Conservation (phyloP, 2,888 invertebrate species). For the Phortica magna region DNA sequence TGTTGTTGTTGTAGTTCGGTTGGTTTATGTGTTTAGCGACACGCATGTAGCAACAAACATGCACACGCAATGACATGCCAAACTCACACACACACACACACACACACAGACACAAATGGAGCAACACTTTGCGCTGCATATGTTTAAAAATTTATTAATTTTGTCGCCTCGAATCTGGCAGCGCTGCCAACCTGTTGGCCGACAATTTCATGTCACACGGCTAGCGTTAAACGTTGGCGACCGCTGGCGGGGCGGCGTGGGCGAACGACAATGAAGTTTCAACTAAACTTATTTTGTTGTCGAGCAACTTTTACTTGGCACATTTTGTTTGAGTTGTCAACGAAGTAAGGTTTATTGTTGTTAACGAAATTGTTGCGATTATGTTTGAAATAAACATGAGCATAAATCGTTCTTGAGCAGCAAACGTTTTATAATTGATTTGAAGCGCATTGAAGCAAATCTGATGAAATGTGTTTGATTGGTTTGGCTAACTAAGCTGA, state of each 20-base stretch:
- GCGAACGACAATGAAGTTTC: not conserved
- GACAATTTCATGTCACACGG: not conserved
- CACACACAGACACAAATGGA: not conserved
- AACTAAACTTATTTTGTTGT: constrained; percentile 8
- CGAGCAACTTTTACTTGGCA: not conserved
- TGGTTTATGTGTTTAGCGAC: not conserved
- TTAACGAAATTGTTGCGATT: not conserved
- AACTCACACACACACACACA: not conserved
- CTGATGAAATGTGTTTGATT: constrained; percentile 22
- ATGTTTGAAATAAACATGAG: not conserved
- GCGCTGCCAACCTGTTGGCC: not conserved
- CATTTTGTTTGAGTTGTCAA: not conserved
- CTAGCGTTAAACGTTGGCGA: not conserved
- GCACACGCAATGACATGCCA: not conserved
- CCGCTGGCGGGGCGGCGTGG: not conserved
- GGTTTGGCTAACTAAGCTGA: not conserved
- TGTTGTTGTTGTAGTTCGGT: constrained; percentile 6
- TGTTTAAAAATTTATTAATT: constrained; percentile 23
- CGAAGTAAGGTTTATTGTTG: not conserved
- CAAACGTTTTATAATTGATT: not conserved
- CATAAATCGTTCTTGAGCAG: not conserved
- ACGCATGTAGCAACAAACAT: not conserved
- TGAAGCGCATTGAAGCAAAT: not conserved
- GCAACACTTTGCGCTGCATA: constrained; percentile 29
- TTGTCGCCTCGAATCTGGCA: constrained; percentile 17